phyloP scores from a whole-genome alignment of 1,140 invertebrate genomes.

The Drosophila micromelanica region DNA sequence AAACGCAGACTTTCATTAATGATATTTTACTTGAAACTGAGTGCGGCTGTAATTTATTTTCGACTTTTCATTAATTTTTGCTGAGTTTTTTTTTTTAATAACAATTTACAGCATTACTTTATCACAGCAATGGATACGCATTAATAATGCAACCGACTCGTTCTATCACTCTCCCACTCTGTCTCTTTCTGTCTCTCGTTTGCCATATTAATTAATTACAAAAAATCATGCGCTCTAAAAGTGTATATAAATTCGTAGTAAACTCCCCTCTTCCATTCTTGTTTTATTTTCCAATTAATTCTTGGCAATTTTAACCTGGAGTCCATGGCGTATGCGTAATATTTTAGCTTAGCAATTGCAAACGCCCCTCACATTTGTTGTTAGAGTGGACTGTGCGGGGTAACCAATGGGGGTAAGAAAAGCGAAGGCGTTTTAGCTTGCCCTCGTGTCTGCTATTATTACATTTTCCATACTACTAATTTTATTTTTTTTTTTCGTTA shows the following conservation, averaged over 20 bases:
- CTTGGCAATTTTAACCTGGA: slow-evolving; percentile 57
- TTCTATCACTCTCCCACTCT: background rate
- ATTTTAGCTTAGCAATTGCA: slow-evolving; percentile 48
- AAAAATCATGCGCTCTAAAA: background rate
- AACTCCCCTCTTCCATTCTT: slow-evolving; percentile 7
- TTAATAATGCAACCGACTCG: slow-evolving; percentile 11
- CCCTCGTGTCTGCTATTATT: slow-evolving; percentile 48
- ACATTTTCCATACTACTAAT: slow-evolving; percentile 74
- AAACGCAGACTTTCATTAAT: background rate
- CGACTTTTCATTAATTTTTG: slow-evolving; percentile 4
- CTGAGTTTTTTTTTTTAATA: no score
- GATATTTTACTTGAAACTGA: background rate
- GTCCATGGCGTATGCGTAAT: slow-evolving; percentile 71
- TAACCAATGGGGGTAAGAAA: background rate
- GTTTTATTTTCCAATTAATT: slow-evolving; percentile 60
- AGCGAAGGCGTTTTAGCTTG: background rate
- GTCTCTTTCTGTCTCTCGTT: background rate
- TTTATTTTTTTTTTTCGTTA: slow-evolving; percentile 30
- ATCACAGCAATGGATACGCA: slow-evolving; percentile 1
- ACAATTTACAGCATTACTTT: slow-evolving; percentile 16
- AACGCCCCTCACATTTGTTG: slow-evolving; percentile 9
- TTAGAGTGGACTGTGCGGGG: background rate
- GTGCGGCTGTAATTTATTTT: background rate
- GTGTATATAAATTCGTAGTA: slow-evolving; percentile 17
- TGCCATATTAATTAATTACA: background rate